Evolutionary conservation across 2,888 invertebrate species (phyloP), one percentile per base, ranked within the genome.

Genomic region (Balanococcus diminutus): DNA sequence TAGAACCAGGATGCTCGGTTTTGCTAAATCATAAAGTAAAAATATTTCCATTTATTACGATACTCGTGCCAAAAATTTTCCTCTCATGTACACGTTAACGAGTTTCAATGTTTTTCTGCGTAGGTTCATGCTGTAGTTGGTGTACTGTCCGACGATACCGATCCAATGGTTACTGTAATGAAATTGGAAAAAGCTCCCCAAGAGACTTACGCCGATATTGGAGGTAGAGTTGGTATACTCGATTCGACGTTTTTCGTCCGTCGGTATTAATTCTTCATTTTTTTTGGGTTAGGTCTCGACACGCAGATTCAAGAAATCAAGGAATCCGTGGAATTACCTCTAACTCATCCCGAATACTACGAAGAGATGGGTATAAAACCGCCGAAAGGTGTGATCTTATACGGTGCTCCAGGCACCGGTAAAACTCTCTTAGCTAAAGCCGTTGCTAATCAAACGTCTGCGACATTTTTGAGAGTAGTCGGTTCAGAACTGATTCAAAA

Each of bases 121-220:
- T 36, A 94, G 94, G 98, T 98, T 0, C 98, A 99, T 92, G 98
- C 98, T 81, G 98, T 99, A n/a, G 98, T 99, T 39, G 99, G 99
- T 86, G 98, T 99, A 0, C 91, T 99, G n/a, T 95, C 97, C 31
- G 99, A 99, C 91, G 99, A 99, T 90, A 99, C 98, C 14, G 99
- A 99, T 91, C 99, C 99, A 4, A 99, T 99, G 99, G 99, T 99
- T 2, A 99, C 98, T 14, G 99, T 99, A 0, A 99, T 99, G 99
- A 99, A 99, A 90, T 91, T 99, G 79, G 99, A 99, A 90, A 99
- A 99, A 89, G 99, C 99, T 9, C 99, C 99, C 0, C 98, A 98
- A 90, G 99, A 99, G 91, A 99, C 99, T 0, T 99, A 99, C 90
- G 99, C 99, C 16, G 99, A 98, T 91, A 99, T 99, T 90, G 98